These are phyloP conservation scores for Cygnus buccinator DNA, from an alignment of 2,113 vertebrate genomes.

Conservation along the genomic window DNA sequence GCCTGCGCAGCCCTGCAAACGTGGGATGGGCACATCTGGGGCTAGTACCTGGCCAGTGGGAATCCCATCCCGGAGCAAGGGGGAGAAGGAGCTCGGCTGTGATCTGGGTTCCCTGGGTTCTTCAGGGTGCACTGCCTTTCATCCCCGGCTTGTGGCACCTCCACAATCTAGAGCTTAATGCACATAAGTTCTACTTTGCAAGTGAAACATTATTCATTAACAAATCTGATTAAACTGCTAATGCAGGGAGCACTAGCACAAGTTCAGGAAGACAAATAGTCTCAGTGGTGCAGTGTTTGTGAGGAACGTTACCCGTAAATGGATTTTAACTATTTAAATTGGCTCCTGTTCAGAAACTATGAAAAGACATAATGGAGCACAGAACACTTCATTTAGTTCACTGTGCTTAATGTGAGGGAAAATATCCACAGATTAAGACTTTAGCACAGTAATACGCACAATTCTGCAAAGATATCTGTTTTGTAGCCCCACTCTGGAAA, in stretches of 20 bases:
- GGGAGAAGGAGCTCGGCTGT: not conserved
- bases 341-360: conserved; percentile 45
- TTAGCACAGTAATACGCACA: not conserved
- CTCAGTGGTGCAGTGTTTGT: conserved; percentile 53
- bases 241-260: conserved; percentile 33
- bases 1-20: not conserved
- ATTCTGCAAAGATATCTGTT: not conserved
- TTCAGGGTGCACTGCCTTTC: not conserved
- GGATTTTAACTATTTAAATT: conserved; percentile 67
- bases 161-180: conserved; percentile 31
- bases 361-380: conserved; percentile 12
- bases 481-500: not conserved
- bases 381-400: conserved; percentile 17
- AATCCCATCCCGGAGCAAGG: not conserved
- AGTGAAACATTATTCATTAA: conserved; percentile 63
- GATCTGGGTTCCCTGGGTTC: not conserved
- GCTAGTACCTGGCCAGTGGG: not conserved
- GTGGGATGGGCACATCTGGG: fast-evolving
- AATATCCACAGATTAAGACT: not conserved
- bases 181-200: conserved; percentile 50
- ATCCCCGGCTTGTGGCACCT: conserved; percentile 13
- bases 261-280: conserved; percentile 63
- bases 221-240: conserved; percentile 64
- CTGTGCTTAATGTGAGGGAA: not conserved
- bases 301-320: conserved; percentile 33